Evolutionary conservation across 2,113 vertebrate genomes (phyloP), one percentile per base, ranked within the genome.

Genomic region (Stegastes partitus): DNA sequence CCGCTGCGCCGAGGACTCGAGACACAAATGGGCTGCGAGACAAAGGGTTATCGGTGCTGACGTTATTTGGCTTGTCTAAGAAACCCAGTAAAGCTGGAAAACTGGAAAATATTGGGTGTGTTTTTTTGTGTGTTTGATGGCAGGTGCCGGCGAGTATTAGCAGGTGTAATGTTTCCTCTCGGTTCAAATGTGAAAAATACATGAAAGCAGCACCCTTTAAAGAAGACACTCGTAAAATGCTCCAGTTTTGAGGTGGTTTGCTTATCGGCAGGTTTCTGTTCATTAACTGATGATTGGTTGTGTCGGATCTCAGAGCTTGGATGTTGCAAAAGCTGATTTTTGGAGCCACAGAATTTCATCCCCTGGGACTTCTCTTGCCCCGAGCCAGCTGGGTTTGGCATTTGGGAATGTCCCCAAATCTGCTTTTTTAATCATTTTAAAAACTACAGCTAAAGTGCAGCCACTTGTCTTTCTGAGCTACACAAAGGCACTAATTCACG

Each of bases 21-120:
- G 49, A 84, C 67, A 63, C 51, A 75, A 81, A 85, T 37, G 61
- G 51, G 71, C 73, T 63, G 63, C 3, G 26, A 77, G 51, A 79
- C 26, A 18, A 53, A 82, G 28, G 62, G 55, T 79, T 83, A 65
- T 69, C 63, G 74, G 63, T 4, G 58, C 66, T 76, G 83, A 65
- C 68, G 42, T 64, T 64, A 75, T 83, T 45, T 82, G 77, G 74
- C 68, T 76, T 3, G 56, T 55, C n/a, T 34, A 5, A 68, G 49
- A 50, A 67, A 55, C 34, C 7, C 3, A 1, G 64, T 28, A 53
- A 73, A 73, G 39, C 8, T n/a, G 47, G 8, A 8, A 49, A 49
- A 49, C 47, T 49, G 55, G 39, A 72, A 34, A 64, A 34, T 9
- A 34, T 34, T 34, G 28, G 54, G 21, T 47, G 0, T 31, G 68